These are phyloP conservation scores for Smutsia gigantea DNA, from an alignment of 2,797 vertebrate species.

Conservation along the genomic window DNA sequence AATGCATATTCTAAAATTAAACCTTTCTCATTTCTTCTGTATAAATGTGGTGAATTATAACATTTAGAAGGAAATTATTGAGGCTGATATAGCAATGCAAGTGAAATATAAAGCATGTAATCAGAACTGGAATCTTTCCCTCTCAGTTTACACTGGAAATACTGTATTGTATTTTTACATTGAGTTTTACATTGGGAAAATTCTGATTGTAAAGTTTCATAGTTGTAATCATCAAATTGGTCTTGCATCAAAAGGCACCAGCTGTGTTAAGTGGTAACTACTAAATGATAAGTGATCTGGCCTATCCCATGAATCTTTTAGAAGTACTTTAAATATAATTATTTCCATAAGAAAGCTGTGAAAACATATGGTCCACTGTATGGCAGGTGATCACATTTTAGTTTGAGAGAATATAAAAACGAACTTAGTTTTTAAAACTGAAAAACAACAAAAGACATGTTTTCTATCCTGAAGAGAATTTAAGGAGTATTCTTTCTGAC, in stretches of 20 bases:
- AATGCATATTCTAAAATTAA: neutral
- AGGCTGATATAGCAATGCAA: neutral
- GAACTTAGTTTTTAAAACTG: slow-evolving; percentile 11
- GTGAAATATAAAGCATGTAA: neutral
- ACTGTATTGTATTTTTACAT: neutral
- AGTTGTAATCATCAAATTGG: neutral
- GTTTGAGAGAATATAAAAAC: slow-evolving; percentile 16
- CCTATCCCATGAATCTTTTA: neutral
- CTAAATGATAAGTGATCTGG: neutral
- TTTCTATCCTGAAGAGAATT: slow-evolving; percentile 1
- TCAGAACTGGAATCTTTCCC: neutral
- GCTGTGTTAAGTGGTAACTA: neutral
- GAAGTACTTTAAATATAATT: slow-evolving; percentile 14
- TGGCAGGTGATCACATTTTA: neutral
- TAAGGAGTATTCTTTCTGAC: neutral
- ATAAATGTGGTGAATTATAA: slow-evolving; percentile 28
- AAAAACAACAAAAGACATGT: neutral
- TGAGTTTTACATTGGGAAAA: neutral
- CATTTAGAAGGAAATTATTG: neutral
- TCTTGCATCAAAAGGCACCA: neutral
- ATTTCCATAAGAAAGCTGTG: neutral
- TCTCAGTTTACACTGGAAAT: neutral
- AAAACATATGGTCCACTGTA: neutral
- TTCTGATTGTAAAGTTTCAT: neutral
- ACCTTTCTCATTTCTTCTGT: neutral